Conservation (phyloP, 2,888 invertebrate species). For the Halictus ligatus region DNA sequence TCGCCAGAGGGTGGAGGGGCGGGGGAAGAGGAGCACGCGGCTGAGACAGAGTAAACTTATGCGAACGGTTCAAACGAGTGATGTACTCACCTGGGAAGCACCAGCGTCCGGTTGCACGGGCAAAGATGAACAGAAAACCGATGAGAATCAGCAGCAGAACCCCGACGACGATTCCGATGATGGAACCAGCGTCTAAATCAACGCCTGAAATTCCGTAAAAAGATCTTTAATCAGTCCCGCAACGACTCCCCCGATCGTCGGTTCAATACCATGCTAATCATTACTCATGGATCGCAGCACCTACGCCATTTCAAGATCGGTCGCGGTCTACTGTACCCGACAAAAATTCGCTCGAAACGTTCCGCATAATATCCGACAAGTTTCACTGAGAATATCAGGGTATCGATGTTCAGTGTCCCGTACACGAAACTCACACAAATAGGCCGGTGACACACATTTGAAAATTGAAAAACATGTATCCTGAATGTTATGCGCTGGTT, state of each 20-base stretch:
- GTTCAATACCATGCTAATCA: background rate
- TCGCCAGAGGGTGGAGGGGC: slow-evolving; percentile 15
- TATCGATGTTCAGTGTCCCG: background rate
- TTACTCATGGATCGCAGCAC: background rate
- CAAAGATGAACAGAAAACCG: slow-evolving; percentile 89
- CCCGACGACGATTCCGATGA: slow-evolving; percentile 91
- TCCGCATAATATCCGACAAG: background rate
- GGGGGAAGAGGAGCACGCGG: slow-evolving; percentile 25
- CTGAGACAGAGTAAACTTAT: slow-evolving; percentile 16
- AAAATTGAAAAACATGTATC: background rate
- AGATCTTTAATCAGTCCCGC: slow-evolving; percentile 6
- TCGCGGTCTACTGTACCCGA: background rate
- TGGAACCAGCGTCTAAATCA: slow-evolving; percentile 90
- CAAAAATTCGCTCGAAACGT: background rate
- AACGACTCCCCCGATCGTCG: background rate
- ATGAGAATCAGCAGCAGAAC: slow-evolving; percentile 88
- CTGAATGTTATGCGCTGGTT: background rate
- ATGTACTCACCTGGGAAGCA: slow-evolving; percentile 93
- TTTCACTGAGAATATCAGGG: background rate
- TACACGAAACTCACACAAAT: background rate
- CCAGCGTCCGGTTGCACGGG: slow-evolving; percentile 93
- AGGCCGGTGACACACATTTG: background rate
- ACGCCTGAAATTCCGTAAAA: slow-evolving; percentile 85
- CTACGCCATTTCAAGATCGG: background rate
- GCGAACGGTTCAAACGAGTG: slow-evolving; percentile 31